Evolutionary conservation across 2,797 vertebrate genomes (phyloP).

Genomic region (Ispidina picta): DNA sequence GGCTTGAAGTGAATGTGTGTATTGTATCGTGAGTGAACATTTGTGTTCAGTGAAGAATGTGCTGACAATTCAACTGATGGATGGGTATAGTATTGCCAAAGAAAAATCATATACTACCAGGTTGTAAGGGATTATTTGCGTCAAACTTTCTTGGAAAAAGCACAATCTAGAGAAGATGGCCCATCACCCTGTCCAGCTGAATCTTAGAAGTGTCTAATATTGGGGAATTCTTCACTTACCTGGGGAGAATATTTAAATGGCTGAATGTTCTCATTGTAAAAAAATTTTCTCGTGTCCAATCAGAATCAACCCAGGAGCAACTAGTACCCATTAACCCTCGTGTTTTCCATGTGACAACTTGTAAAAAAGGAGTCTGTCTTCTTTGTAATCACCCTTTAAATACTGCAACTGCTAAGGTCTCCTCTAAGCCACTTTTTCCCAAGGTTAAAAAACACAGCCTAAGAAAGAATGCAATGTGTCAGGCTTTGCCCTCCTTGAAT

Average conservation of each 20-base stretch:
- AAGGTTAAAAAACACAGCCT: background rate
- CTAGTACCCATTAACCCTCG: background rate
- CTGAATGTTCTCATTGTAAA: background rate
- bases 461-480: too few relatives aligned
- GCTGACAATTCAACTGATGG: too few relatives aligned
- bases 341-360: background rate
- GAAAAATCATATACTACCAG: too few relatives aligned
- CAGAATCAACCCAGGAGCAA: background rate
- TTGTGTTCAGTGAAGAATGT: background rate
- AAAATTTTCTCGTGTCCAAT: background rate
- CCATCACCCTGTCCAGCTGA: background rate
- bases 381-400: background rate
- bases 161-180: background rate
- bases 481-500: background rate
- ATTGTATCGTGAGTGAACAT: background rate
- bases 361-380: background rate
- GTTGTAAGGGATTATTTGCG: background rate
- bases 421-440: background rate
- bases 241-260: background rate
- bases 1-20: background rate
- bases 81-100: too few relatives aligned
- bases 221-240: background rate
- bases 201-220: background rate
- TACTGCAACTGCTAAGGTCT: background rate
- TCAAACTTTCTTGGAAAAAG: background rate